Evolutionary conservation across 1,140 invertebrate species (phyloP), one percentile per base, ranked within the genome.

Genomic region (Ruditapes philippinarum): DNA sequence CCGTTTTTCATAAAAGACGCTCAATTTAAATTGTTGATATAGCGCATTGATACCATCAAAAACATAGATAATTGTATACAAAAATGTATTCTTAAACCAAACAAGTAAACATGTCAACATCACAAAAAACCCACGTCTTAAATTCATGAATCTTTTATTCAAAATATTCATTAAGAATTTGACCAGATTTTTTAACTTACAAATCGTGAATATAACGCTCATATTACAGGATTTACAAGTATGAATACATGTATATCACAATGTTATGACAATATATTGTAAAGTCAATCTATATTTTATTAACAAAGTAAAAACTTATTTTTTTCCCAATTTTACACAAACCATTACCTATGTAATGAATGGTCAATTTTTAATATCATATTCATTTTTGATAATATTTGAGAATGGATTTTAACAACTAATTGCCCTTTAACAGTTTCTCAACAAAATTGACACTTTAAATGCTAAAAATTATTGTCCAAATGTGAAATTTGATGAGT

Each of bases 371-470:
- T 70, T 70, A 31, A 36, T 51, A 78, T 78, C 74, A 33, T 45
- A 78, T 78, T 36, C 1, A 78, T 57, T 78, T 78, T 78, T 54
- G 74, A 78, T 78, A 78, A 78, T 49, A 78, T 78, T n/a, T 51
- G 74, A 78, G 54, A 78, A 51, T 19, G 9, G 9, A 19, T 36
- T 22, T 57, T 57, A 78, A 51, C 17, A 36, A 3, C 74, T 78
- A 78, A 78, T 78, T 51, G 54, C 28, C 54, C 2, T 51, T 54
- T 54, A 2, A 11, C 28, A 51, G 51, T 78, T 36, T 78, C 74
- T 51, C 4, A 11, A 40, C 45, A 49, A 49, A 78, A 36, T 33
- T 78, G 45, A 78, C 74, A 78, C 74, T 51, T 78, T 42, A 17
- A n/a, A n/a, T n/a, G n/a, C n/a, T n/a, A n/a, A 73, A 12, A 78